Conservation (phyloP, 1,140 invertebrate species). For the Diplogasteroides magnus region DNA sequence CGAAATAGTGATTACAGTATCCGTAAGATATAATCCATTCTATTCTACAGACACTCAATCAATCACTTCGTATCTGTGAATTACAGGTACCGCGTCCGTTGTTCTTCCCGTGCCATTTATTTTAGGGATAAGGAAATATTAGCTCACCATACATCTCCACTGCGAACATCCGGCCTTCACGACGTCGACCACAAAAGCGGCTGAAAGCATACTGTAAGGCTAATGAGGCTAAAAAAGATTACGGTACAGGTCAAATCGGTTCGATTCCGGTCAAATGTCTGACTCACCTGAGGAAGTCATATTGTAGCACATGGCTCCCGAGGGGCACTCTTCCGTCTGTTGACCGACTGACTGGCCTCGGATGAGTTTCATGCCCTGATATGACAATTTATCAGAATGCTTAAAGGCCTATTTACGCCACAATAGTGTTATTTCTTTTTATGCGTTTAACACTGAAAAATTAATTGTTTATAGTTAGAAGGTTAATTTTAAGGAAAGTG, state of each 20-base stretch:
- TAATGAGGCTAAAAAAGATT: no score
- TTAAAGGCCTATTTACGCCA: neutral
- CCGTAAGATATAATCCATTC: no score
- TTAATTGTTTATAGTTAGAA: neutral
- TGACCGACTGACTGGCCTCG: neutral
- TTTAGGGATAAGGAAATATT: neutral
- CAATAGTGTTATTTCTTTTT: slow-evolving; percentile 10
- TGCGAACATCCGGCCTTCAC: slow-evolving; percentile 25
- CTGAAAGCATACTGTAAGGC: no score
- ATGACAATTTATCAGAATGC: neutral
- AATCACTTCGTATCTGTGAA: neutral
- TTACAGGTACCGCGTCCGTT: neutral
- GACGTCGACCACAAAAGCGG: slow-evolving; percentile 16
- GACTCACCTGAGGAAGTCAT: slow-evolving; percentile 22
- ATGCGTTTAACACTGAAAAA: slow-evolving; percentile 8
- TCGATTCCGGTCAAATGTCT: no score
- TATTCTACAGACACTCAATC: no score
- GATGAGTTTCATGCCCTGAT: neutral
- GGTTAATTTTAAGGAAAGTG: neutral
- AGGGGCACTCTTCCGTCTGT: slow-evolving; percentile 12
- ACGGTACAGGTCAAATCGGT: no score
- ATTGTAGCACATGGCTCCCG: slow-evolving; percentile 20
- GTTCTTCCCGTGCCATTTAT: neutral
- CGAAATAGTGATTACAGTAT: neutral
- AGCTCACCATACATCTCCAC: slow-evolving; percentile 23